Evolutionary conservation across 92 coral and sea anemone species (phyloP).

Genomic region (Palythoa caribaeorum): DNA sequence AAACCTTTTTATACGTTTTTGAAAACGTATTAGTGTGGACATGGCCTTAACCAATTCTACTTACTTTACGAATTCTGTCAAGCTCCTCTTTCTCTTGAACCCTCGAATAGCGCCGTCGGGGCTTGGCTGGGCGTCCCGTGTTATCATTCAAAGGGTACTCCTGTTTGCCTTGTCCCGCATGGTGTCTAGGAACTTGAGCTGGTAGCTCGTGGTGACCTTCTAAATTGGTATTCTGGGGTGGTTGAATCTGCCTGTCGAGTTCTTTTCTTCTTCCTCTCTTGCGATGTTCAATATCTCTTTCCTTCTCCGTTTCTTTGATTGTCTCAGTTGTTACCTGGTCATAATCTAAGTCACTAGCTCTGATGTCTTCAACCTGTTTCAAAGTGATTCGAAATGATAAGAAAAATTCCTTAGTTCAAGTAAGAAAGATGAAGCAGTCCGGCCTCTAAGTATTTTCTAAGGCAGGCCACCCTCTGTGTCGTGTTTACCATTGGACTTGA

Average conservation of each 20-base stretch:
- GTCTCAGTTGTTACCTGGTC: not conserved
- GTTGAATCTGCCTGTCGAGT: constrained; percentile 40
- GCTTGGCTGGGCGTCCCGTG: constrained; percentile 5
- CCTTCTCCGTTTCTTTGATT: constrained; percentile 42
- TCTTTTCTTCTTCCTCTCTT: constrained; percentile 74
- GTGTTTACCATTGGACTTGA: too few species aligned
- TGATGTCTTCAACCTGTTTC: constrained; percentile 38
- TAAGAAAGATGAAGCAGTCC: not conserved
- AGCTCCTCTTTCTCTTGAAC: constrained; percentile 30
- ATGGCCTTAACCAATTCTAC: not conserved
- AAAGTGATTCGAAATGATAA: not conserved
- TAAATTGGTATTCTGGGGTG: not conserved
- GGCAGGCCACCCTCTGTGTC: not conserved
- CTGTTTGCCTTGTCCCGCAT: not conserved
- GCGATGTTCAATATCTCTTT: constrained; percentile 51
- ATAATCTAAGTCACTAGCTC: not conserved
- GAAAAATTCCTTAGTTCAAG: not conserved
- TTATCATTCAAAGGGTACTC: not conserved
- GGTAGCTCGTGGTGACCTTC: not conserved
- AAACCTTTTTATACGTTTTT: too few species aligned
- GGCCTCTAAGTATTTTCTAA: not conserved
- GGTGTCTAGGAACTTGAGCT: not conserved
- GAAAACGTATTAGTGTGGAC: too few species aligned
- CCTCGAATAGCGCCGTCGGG: constrained; percentile 32
- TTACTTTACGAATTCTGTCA: constrained; percentile 29